Evolutionary conservation across 1,140 invertebrate species (phyloP).

Genomic region (Eufriesea mexicana): DNA sequence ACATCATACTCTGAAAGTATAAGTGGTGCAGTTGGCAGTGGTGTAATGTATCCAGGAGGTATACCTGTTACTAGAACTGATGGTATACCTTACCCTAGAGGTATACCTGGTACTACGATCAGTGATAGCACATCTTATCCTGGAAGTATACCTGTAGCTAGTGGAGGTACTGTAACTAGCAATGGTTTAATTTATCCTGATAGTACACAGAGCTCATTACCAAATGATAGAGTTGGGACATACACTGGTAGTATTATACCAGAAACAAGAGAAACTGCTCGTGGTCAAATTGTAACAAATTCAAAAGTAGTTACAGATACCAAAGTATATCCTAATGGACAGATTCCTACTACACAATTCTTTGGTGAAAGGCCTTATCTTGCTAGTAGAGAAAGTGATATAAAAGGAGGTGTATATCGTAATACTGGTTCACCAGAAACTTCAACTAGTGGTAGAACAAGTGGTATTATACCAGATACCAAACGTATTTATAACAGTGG

Average conservation of each 20-base stretch:
- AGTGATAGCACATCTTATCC: conserved; percentile 15
- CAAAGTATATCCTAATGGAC: conserved; percentile 11
- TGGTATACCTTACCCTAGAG: conserved; percentile 26
- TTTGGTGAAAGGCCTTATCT: too few species aligned
- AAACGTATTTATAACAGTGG: conserved; percentile 3
- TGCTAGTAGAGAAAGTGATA: not conserved
- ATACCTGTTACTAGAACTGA: conserved; percentile 4
- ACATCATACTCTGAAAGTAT: conserved; percentile 40
- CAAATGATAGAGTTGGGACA: not conserved
- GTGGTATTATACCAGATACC: conserved; percentile 16
- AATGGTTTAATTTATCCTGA: not conserved
- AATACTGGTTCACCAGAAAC: not conserved
- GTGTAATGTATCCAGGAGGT: conserved; percentile 17
- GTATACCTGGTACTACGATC: not conserved
- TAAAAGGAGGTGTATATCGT: conserved; percentile 1
- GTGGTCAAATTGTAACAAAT: not conserved
- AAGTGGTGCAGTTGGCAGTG: conserved; percentile 38
- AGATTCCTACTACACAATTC: not conserved
- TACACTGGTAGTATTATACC: conserved; percentile 27
- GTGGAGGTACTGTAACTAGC: not conserved
- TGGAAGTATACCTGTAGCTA: not conserved
- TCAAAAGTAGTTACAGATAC: conserved; percentile 22
- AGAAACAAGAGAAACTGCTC: not conserved
- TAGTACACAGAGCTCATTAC: conserved; percentile 5
- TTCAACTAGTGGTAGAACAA: not conserved